Conservation (phyloP, 2,888 invertebrate genomes). For the Muschampia staudingeri region DNA sequence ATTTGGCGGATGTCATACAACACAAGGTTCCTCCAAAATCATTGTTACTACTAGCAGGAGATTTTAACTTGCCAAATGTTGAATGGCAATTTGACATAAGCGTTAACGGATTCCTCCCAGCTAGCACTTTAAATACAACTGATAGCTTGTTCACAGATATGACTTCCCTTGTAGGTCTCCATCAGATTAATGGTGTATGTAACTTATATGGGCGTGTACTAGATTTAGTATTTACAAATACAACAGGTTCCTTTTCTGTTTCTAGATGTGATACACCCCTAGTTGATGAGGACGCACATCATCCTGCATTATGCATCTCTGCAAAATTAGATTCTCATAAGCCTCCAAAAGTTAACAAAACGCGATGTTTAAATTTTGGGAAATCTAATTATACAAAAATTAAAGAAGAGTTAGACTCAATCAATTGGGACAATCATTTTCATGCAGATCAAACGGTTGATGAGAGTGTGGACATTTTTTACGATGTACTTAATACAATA, state of each 20-base stretch:
- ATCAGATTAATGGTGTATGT: constrained; percentile 13
- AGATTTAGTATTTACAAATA: constrained; percentile 25
- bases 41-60: constrained; percentile 21
- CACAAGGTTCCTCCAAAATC: background rate
- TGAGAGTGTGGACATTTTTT: too few species aligned
- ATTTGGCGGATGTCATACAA: background rate
- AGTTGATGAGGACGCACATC: constrained; percentile 18
- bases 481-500: too few species aligned
- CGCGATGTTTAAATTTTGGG: background rate
- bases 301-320: background rate
- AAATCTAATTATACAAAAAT: constrained; percentile 7
- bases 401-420: constrained; percentile 1
- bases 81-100: constrained; percentile 18
- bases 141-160: constrained; percentile 17
- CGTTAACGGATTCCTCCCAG: constrained; percentile 5
- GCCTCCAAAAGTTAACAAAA: background rate
- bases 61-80: constrained; percentile 29
- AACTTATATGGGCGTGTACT: constrained; percentile 12
- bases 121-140: background rate
- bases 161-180: background rate
- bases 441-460: too few species aligned
- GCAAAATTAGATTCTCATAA: background rate
- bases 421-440: background rate
- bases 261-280: background rate
- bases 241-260: background rate